Evolutionary conservation across 2,797 vertebrate species (phyloP), one percentile per base, ranked within the genome.

Genomic region (Diglossa cyanea): DNA sequence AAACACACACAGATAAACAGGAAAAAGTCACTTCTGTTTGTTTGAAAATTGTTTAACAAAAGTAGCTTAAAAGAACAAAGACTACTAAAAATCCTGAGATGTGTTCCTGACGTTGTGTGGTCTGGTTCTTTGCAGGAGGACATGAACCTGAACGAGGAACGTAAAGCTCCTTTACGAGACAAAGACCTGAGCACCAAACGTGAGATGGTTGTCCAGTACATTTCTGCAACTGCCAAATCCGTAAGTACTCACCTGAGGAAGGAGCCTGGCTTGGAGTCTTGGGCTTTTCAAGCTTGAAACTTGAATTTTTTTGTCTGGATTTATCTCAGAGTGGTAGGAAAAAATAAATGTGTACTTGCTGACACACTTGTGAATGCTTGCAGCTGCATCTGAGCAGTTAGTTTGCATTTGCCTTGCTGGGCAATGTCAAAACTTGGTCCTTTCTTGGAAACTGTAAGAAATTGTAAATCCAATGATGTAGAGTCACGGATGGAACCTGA

Each of bases 201-300:
- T 1, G 99, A 99, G 97, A 99, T 99, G 99, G 99, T 99, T 78
- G 99, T 99, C 96, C 99, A 99, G 85, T 99, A 99, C 97, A 99
- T 99, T 97, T 99, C 99, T 80, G 98, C 99, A 91, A 99, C 99
- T 86, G 98, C 99, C 92, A 99, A 99, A 98, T 99, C 99, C 91
- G 99, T 99, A 98, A 99, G 99, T 99, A 91, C 68, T 58, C 31
- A 2, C 37, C 75, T 92, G 67, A 96, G 90, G 91, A 96, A 96
- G 97, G 63, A 97, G 55, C 93, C 98, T 97, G 97, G 91, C 93
- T 92, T 95, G 96, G 74, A 95, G 58, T 4, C 51, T 86, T 94
- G 40, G 15, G 68, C 73, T 93, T 90, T 94, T 98, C 95, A 97
- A 97, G 54, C 81, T 42, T 65, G 75, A 96, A 93, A 81, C 95